Conservation (phyloP, 2,797 vertebrate genomes). For the Platyrinchus mystaceus region DNA sequence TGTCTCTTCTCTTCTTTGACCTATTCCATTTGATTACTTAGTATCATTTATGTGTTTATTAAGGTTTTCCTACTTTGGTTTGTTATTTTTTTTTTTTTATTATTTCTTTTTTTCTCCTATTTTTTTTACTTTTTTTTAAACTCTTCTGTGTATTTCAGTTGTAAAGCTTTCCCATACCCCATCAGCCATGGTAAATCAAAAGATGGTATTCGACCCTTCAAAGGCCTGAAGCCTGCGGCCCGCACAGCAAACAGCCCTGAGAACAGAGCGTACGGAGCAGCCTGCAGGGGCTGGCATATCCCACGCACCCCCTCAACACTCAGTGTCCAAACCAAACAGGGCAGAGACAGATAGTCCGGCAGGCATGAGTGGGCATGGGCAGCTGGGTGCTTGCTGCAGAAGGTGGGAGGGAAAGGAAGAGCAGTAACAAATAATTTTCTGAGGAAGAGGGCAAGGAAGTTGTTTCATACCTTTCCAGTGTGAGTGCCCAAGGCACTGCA, state of each 20-base stretch:
- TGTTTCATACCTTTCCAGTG: not conserved
- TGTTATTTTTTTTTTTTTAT: not conserved
- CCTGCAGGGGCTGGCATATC: constrained; percentile 76
- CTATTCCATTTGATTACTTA: constrained; percentile 45
- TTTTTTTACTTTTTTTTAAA: not conserved
- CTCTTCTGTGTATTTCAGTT: constrained; percentile 65
- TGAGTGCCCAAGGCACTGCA: not conserved
- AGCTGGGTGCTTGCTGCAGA: not conserved
- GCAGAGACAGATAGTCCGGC: not conserved
- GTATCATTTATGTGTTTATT: constrained; percentile 61
- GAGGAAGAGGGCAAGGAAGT: not conserved
- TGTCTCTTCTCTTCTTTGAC: constrained; percentile 39
- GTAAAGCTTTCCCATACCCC: constrained; percentile 67
- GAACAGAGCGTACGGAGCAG: constrained; percentile 87
- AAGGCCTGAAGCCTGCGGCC: constrained; percentile 99
- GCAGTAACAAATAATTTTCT: not conserved
- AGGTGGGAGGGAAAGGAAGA: not conserved
- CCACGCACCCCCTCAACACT: constrained; percentile 20
- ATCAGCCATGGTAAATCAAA: constrained; percentile 91
- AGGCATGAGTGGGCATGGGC: not conserved
- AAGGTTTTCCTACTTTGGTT: constrained; percentile 24
- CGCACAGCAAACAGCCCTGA: constrained; percentile 94
- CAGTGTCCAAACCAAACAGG: not conserved
- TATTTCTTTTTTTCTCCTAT: not conserved
- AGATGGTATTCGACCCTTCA: constrained; percentile 99